Base-by-base conservation (phyloP, 1,140 invertebrate genomes). In the Conus ventricosus region DNA sequence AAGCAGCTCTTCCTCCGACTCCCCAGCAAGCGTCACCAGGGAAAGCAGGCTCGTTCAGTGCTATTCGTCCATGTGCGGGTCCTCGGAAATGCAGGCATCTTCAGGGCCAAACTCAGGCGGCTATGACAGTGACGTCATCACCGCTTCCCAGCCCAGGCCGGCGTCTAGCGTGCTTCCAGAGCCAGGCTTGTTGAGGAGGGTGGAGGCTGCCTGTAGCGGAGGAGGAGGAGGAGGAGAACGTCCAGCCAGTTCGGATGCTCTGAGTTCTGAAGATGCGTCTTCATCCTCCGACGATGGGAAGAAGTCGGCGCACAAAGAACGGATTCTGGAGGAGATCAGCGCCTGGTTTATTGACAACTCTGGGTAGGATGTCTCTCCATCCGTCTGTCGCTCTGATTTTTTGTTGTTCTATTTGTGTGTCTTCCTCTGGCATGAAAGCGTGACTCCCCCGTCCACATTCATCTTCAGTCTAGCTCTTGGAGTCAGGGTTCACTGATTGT, bases 341-440 rank as follows among this genome's bases (percentile, higher is more conserved):
- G 85, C 85, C 54, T 87, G 85, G 85, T 87, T 87, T 27, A 78
- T 27, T 25, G 85, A 87, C 53, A 87, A 87, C 53, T 25, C 85
- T 4, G 71, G 85, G 85, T 87, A 11, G 39, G 25, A 11, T 51
- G 17, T 88, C 54, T 67, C 55, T 83, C 8, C 20, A 23, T 88
- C 17, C 54, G 5, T 88, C 87, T 54, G 25, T 85, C 83, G 71
- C 83, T 84, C 83, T 63, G 81, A 85, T 67, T n/a, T 60, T 84
- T 54, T 60, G 57, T 60, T 60, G 57, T 15, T 60, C 63, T 88
- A 60, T 89, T 57, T 87, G 78, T 86, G 54, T 90, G 87, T 88
- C 82, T 90, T 83, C 23, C 6, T 75, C 60, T 63, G 60, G 11
- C 60, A 15, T 39, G 39, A 39, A 39, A 39, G 39, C 39, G 39